Base-by-base conservation (phyloP, 2,797 vertebrate species). In the Semaprochilodus insignis region DNA sequence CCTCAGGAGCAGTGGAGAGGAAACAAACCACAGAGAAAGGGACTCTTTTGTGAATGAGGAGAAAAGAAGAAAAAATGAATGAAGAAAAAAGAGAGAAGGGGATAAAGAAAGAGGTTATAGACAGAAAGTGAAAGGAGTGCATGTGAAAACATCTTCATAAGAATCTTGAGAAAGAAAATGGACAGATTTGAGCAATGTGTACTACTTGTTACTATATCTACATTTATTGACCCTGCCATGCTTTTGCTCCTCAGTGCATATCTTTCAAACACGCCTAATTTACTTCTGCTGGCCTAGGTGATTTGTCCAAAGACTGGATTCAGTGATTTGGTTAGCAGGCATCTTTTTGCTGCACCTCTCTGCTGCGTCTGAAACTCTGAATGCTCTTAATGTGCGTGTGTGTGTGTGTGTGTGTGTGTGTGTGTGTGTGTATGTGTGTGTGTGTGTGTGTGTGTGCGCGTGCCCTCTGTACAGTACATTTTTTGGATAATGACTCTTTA, bases 1-100 rank as follows among this genome's bases (percentile, higher is more conserved):
- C 91, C 94, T 95, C 86, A 96, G 96, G 94, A 90, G 83, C 40
- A 8, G 44, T 40, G 25, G 10, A 71, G 16, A 44, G 36, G 57
- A 55, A 48, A 51, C 5, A 1, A 57, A 74, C 21, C 21, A 71
- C 14, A 66, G 62, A 73, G 15, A 65, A 57, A 71, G 31, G 36
- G 57, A 73, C 59, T 60, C 55, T 59, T 57, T 31, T 36, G 55
- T 44, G 23, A 72, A 40, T 16, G 52, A 63, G 4, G 16, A 70
- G 23, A 78, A 59, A 15, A 73, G 11, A 40, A 70, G 23, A 78
- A 59, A 15, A 73, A 5, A 44, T 40, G 34, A 34, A 17, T 2
- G 8, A 34, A 17, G 16, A 14, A 54, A 11, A 8, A 25, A 11
- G 0, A 15, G 2, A 59, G 36, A 48, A 44, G 31, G 65, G 74